Conservation (phyloP, 2,797 vertebrate genomes). For the Sebastes matsubarae region DNA sequence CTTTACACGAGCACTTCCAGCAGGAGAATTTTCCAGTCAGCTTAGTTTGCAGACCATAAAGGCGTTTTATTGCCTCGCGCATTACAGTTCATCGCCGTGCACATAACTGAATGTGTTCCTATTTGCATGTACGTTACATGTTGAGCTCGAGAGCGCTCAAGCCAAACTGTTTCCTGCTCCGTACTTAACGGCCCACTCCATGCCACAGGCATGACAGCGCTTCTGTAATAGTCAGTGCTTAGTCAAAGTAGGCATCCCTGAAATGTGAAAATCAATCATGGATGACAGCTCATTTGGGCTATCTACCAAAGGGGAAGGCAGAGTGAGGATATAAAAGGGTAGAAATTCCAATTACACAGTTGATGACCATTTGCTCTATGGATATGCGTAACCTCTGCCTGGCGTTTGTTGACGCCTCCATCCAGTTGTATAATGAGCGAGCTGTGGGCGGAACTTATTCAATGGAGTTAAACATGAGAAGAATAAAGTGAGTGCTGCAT, state of each 20-base stretch:
- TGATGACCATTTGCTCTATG: slow-evolving; percentile 62
- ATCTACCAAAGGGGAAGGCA: slow-evolving; percentile 58
- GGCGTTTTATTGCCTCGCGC: slow-evolving; percentile 16
- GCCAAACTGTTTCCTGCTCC: slow-evolving; percentile 35
- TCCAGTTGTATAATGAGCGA: slow-evolving; percentile 55
- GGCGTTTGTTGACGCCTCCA: slow-evolving; percentile 51
- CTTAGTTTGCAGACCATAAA: slow-evolving; percentile 34
- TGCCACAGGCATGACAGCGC: slow-evolving; percentile 52
- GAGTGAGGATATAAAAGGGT: slow-evolving; percentile 46
- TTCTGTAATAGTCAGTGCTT: slow-evolving; percentile 68
- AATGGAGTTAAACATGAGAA: slow-evolving; percentile 21
- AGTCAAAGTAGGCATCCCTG: slow-evolving; percentile 73
- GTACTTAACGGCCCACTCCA: slow-evolving; percentile 50
- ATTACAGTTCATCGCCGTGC: slow-evolving; percentile 23
- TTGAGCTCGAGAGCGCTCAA: slow-evolving; percentile 30
- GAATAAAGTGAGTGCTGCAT: slow-evolving; percentile 1
- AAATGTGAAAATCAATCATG: slow-evolving; percentile 82
- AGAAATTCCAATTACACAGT: slow-evolving; percentile 77
- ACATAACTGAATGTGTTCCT: slow-evolving; percentile 35
- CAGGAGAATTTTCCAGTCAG: slow-evolving; percentile 18
- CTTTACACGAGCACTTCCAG: slow-evolving; percentile 10
- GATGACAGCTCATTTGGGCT: slow-evolving; percentile 79
- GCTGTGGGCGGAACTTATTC: slow-evolving; percentile 43
- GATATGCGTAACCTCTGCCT: slow-evolving; percentile 67
- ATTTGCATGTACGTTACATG: slow-evolving; percentile 55